Base-by-base conservation (phyloP, 2,888 invertebrate species). In the Cataglyphis rosenhaueri region DNA sequence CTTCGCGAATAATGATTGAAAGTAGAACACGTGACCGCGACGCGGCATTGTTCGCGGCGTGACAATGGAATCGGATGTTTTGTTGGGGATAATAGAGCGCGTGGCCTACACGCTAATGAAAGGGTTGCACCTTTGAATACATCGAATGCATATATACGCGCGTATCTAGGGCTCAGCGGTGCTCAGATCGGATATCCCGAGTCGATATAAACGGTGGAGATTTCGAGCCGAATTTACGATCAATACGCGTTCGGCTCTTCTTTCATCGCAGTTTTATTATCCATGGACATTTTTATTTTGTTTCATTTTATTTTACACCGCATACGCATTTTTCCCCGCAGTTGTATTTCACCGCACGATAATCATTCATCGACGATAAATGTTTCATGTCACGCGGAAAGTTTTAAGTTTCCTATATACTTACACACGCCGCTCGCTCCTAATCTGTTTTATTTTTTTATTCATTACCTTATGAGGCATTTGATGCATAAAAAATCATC, bases 31-130 rank as follows among this genome's bases (percentile, higher is more conserved):
- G 92, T 91, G 93, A 93, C 88, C 88, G 90, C 91, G 89, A 86
- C 88, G 81, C 81, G 85, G 86, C 86, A 90, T 91, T 91, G 92
- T 91, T 92, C 91, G 81, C 82, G 84, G 75, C 73, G 78, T 88
- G 92, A 94, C 94, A 94, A 94, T 94, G 89, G 93, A 92, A 93
- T 94, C 93, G 93, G 92, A 93, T 92, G 94, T 94, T 94, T 93
- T 94, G 94, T 93, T 89, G 89, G 88, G 91, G 89, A 93, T 93
- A 94, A 94, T 94, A 89, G 93, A 91, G 89, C 94, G 93, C 93
- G 93, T 94, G 93, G 93, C 93, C 93, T 92, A 92, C 91, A 92
- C 93, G 93, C 92, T 93, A 94, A 94, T 94, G 94, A 94, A 94
- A 93, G 93, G 94, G 92, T 93, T 93, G 92, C 93, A 93, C 93